A percentile compares a stretch with the other conserved stretches of the same genome.
Evolutionary conservation across 2,113 vertebrate species (phyloP).

Genomic region (Planiliza haematocheilus): DNA sequence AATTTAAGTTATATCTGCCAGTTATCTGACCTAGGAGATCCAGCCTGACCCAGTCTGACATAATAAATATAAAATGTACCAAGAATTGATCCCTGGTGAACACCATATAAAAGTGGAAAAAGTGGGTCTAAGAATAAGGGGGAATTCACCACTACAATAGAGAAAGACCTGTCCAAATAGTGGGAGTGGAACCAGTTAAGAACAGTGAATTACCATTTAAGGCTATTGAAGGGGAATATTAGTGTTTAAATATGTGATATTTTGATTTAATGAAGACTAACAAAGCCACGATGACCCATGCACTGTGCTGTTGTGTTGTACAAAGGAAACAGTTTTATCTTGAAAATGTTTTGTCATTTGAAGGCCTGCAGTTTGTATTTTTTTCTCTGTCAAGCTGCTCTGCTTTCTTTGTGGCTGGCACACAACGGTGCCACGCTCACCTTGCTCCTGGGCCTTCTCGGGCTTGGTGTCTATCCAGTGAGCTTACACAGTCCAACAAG

Average conservation of each 20-base stretch:
- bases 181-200: no score
- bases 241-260: background rate
- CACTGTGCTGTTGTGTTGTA: conserved; percentile 10
- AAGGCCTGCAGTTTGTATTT: conserved; percentile 31
- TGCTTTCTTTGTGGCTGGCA: conserved; percentile 46
- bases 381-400: conserved; percentile 50
- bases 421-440: conserved; percentile 34
- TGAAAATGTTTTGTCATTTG: conserved; percentile 22
- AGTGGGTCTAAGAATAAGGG: no score
- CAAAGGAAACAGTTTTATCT: background rate
- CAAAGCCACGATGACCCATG: background rate
- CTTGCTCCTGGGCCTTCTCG: conserved; percentile 55
- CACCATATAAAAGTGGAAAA: no score
- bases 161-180: no score
- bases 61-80: no score
- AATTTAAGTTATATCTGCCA: no score
- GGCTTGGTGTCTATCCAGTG: conserved; percentile 59
- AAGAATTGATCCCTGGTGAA: no score
- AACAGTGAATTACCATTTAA: no score
- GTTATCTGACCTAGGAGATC: no score
- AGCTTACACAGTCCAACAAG: conserved; percentile 50
- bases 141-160: no score
- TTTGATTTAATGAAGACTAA: conserved; percentile 6
- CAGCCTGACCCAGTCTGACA: no score
- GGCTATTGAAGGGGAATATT: background rate